phyloP scores from a whole-genome alignment of 2,797 vertebrate species.

The Phyllotis vaccarum region DNA sequence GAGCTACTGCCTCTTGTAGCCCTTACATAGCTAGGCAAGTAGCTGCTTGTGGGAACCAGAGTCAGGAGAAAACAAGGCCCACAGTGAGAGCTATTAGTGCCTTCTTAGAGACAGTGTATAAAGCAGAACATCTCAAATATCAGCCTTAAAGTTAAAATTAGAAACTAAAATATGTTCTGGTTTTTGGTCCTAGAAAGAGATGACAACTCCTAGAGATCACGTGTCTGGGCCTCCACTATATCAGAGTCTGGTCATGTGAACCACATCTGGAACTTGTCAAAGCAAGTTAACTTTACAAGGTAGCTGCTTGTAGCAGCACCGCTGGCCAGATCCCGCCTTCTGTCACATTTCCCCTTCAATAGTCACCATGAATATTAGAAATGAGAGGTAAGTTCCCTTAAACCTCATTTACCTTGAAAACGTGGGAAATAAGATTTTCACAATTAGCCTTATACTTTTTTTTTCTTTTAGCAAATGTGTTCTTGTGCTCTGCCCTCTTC shows the following conservation, averaged over 20 bases:
- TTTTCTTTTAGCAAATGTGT: neutral
- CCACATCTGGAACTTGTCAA: conserved; percentile 63
- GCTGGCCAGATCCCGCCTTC: conserved; percentile 76
- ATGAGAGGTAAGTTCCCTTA: conserved; percentile 69
- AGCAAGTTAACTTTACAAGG: conserved; percentile 66
- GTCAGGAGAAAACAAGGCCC: neutral
- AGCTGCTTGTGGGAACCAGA: neutral
- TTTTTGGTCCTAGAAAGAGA: conserved; percentile 43
- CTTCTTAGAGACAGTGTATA: neutral
- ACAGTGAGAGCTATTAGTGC: neutral
- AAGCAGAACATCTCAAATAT: conserved; percentile 37
- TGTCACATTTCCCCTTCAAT: conserved; percentile 70
- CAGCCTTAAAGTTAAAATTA: conserved; percentile 16
- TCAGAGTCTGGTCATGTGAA: conserved; percentile 36
- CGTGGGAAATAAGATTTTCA: conserved; percentile 17
- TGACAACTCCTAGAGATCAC: conserved; percentile 34
- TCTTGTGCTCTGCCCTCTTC: neutral
- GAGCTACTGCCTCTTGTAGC: neutral
- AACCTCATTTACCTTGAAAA: conserved; percentile 73
- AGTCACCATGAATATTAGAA: conserved; percentile 77
- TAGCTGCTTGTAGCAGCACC: conserved; percentile 79
- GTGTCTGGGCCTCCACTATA: neutral
- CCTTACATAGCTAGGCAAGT: neutral
- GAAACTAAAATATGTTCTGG: neutral
- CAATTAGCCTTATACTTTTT: neutral